These are phyloP conservation scores for Anableps anableps DNA, from an alignment of 2,797 vertebrate genomes.

Conservation along the genomic window DNA sequence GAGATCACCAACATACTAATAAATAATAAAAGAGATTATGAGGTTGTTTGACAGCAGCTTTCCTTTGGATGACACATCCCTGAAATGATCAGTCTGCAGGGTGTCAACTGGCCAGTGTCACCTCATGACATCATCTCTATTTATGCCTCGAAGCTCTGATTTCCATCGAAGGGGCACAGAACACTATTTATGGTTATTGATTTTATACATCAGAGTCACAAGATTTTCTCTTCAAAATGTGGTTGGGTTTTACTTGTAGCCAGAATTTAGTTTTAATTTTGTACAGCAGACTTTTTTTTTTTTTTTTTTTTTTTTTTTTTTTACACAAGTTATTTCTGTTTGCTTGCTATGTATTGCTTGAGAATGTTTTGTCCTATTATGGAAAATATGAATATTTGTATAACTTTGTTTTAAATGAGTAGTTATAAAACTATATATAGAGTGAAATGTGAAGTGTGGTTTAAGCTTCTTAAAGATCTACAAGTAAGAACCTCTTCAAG, in stretches of 20 bases:
- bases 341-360: not conserved
- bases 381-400: not conserved
- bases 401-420: conserved; percentile 11
- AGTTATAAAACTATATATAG: not conserved
- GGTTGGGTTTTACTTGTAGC: not conserved
- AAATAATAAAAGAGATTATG: conserved; percentile 13
- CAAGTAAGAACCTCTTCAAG: conserved; percentile 5
- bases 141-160: conserved; percentile 10
- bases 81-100: not conserved
- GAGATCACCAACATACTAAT: conserved; percentile 3
- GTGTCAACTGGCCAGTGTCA: not conserved
- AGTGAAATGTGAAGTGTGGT: not conserved
- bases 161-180: conserved; percentile 1
- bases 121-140: conserved; percentile 25
- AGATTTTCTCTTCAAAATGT: not conserved
- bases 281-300: not conserved
- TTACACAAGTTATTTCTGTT: not conserved
- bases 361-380: not conserved
- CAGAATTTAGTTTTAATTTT: not conserved
- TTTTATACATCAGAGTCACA: not conserved
- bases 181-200: not conserved
- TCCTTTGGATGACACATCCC: conserved; percentile 8
- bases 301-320: not conserved
- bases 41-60: conserved; percentile 9
- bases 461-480: not conserved